Percentiles rank a stretch among this genome's conserved stretches.
Conservation (phyloP, 2,113 vertebrate genomes). For the Apus apus region DNA sequence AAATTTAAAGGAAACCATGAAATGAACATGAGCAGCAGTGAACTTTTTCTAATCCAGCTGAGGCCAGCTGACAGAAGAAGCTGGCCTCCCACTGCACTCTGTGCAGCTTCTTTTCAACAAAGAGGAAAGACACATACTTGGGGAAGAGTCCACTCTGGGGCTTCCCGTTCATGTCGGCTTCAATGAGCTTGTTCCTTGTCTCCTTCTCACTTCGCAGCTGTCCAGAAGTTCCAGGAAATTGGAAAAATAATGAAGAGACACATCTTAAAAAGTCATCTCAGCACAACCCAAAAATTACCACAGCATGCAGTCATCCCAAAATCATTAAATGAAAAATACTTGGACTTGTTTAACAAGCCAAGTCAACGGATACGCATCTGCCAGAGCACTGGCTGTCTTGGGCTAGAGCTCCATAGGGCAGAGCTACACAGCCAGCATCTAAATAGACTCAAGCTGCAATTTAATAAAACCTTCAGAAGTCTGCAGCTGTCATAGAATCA, state of each 20-base stretch:
- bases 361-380: neutral
- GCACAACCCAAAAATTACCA: neutral
- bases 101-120: neutral
- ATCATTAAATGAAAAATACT: neutral
- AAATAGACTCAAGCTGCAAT: neutral
- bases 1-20: neutral
- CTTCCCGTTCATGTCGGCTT: constrained; percentile 77
- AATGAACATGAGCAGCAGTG: neutral
- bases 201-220: constrained; percentile 80
- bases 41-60: neutral
- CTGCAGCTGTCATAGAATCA: neutral
- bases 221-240: neutral
- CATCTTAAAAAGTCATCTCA: neutral
- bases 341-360: neutral
- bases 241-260: neutral
- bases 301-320: neutral
- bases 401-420: neutral
- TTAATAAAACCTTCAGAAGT: neutral
- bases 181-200: constrained; percentile 79
- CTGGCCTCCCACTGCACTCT: neutral
- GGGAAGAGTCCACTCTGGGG: constrained; percentile 72
- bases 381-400: neutral
- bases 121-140: constrained; percentile 64
- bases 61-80: neutral
- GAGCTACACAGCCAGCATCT: neutral